Base-by-base conservation (phyloP, 2,797 vertebrate species). In the Pterois miles region DNA sequence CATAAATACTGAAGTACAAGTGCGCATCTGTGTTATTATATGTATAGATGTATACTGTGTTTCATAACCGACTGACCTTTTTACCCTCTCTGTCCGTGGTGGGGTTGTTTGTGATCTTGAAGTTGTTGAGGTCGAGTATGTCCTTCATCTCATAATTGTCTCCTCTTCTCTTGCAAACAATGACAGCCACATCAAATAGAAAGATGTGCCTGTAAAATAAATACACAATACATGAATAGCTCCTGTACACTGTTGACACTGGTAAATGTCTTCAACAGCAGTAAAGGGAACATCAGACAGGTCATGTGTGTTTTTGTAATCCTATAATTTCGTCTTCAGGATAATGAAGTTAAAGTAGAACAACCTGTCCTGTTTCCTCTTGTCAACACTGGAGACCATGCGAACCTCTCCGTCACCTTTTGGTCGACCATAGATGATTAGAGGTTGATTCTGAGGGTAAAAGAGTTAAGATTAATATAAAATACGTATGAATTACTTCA, bases 101-200 rank as follows among this genome's bases (percentile, higher is more conserved):
- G 29, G 97, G 97, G 80, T 98, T 98, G 89, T 98, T 96, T 33
- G 96, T 97, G 86, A 99, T 96, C 93, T 97, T 99, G 91, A 97
- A 99, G 90, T 91, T 93, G 86, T 97, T 96, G 66, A 99, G 97
- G 92, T 99, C 97, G 46, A 99, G 96, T 34, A 98, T 94, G 81
- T 98, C 97, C 90, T 97, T 98, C 97, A 99, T 97, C 92, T 99
- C 98, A n/a, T 98, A 98, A 93, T 97, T 97, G 91, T 98, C 96
- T 13, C 98, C 98, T 87, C 97, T 94, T 67, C 98, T 91, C 91
- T 99, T 99, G 86, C 98, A 99, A 58, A 99, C 95, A 34, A 99
- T 96, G 69, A 96, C 96, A 16, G 97, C 98, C 76, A 96, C 82
- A 78, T 99, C 98, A 81, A 99, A 99, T 79, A 99, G 90, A 89